Evolutionary conservation across 2,113 vertebrate genomes (phyloP).

Genomic region (Bambusicola thoracicus): DNA sequence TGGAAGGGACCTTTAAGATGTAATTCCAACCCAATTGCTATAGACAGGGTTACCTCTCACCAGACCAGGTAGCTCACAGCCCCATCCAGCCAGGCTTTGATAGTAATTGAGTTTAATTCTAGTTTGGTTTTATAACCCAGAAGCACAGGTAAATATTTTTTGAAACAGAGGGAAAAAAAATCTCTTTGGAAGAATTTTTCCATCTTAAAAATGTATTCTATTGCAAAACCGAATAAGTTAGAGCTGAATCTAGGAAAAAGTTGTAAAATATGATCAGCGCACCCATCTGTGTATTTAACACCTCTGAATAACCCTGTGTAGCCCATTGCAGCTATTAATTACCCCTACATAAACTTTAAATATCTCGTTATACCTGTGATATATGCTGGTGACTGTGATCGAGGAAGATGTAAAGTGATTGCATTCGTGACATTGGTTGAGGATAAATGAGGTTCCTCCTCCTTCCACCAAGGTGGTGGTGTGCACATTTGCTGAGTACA

Average conservation of each 20-base stretch:
- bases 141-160: neutral
- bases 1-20: too few species aligned
- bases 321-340: neutral
- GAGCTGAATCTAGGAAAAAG: neutral
- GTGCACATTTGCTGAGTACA: neutral
- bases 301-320: neutral
- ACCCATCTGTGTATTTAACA: neutral
- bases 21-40: too few species aligned
- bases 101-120: neutral
- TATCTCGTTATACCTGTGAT: neutral
- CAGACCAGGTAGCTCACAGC: too few species aligned
- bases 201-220: neutral
- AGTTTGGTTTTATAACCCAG: neutral
- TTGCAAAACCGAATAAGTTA: neutral
- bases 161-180: neutral
- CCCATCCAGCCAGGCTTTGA: too few species aligned
- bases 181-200: neutral
- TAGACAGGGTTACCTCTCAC: too few species aligned
- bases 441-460: neutral
- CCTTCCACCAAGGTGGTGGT: neutral
- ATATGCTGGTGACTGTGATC: accelerated
- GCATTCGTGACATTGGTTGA: neutral
- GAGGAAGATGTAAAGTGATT: neutral
- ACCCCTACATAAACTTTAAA: neutral
- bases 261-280: neutral